Evolutionary conservation across 2,888 invertebrate genomes (phyloP).

Genomic region (Oscheius sp.): DNA sequence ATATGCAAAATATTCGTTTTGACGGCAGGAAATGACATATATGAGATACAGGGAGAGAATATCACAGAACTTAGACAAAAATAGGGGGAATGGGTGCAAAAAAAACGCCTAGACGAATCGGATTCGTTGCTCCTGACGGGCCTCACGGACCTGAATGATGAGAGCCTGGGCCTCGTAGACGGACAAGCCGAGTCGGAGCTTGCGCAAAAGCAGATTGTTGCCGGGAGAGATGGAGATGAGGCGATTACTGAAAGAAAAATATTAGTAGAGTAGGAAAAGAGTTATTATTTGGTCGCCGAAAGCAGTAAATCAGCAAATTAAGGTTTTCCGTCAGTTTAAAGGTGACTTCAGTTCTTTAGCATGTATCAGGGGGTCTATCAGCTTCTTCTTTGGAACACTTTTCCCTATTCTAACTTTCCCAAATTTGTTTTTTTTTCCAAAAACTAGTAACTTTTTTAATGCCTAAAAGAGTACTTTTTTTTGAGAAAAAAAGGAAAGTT

Average conservation of each 20-base stretch:
- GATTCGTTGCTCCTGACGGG: background rate
- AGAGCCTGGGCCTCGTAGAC: conserved; percentile 46
- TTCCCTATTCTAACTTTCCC: too few relatives aligned
- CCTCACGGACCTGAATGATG: conserved; percentile 39
- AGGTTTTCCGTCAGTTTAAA: too few relatives aligned
- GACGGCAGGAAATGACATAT: too few relatives aligned
- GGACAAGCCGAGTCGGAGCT: conserved; percentile 48
- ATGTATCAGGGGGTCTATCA: too few relatives aligned
- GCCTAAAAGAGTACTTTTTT: too few relatives aligned
- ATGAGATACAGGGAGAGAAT: background rate
- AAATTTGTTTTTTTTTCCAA: too few relatives aligned
- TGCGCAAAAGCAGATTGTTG: conserved; percentile 24
- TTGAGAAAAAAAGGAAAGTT: too few relatives aligned
- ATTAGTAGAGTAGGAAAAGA: background rate
- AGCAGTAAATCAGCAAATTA: background rate
- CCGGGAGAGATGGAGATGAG: conserved; percentile 25
- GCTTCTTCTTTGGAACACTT: too few relatives aligned
- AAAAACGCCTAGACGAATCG: background rate
- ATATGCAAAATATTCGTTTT: conserved; percentile 3
- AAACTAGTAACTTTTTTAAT: too few relatives aligned
- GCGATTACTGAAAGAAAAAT: conserved; percentile 29
- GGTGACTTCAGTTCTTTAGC: too few relatives aligned
- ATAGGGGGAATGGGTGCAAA: background rate
- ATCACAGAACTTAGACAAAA: background rate
- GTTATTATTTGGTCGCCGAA: background rate